Evolutionary conservation across 30 jellyfish, hydroid and myxozoan genomes (phyloP).

Genomic region (Aurelia sp.): DNA sequence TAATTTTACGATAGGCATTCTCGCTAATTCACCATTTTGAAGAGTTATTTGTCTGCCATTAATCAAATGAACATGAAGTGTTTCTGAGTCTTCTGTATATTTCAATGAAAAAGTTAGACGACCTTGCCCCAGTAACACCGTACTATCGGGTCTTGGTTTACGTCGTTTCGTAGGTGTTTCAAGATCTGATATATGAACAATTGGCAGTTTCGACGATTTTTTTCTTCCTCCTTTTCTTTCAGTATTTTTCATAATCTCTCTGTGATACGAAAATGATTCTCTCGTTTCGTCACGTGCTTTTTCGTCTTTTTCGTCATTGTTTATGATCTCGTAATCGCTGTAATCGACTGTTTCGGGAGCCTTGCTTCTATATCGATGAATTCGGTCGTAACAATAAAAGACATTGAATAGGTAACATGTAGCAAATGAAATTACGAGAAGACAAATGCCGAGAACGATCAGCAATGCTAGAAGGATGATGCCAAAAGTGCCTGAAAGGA

Average conservation of each 20-base stretch:
- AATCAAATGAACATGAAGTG: constrained; percentile 74
- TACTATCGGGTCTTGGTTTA: constrained; percentile 84
- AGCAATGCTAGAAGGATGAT: constrained; percentile 50
- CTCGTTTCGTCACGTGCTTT: neutral
- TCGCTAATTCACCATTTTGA: constrained; percentile 75
- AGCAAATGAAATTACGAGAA: constrained; percentile 34
- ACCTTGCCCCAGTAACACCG: constrained; percentile 75
- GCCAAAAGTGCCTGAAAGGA: constrained; percentile 49
- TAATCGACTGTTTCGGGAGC: constrained; percentile 29
- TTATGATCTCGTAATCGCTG: constrained; percentile 10
- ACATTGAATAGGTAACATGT: constrained; percentile 61
- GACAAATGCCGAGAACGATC: constrained; percentile 53
- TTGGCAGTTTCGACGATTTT: constrained; percentile 48
- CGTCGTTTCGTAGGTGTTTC: constrained; percentile 32
- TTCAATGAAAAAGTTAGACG: constrained; percentile 69
- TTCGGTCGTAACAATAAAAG: constrained; percentile 46
- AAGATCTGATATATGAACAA: constrained; percentile 19
- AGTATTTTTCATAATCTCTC: neutral
- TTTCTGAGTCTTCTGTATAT: constrained; percentile 51
- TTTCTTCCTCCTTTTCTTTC: neutral
- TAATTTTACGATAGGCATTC: constrained; percentile 79
- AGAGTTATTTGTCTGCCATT: constrained; percentile 84
- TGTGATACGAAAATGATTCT: neutral
- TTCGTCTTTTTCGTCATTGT: constrained; percentile 8
- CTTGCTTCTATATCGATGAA: constrained; percentile 8